phyloP scores from a whole-genome alignment of 2,113 vertebrate species.

The Dasyprocta punctata region DNA sequence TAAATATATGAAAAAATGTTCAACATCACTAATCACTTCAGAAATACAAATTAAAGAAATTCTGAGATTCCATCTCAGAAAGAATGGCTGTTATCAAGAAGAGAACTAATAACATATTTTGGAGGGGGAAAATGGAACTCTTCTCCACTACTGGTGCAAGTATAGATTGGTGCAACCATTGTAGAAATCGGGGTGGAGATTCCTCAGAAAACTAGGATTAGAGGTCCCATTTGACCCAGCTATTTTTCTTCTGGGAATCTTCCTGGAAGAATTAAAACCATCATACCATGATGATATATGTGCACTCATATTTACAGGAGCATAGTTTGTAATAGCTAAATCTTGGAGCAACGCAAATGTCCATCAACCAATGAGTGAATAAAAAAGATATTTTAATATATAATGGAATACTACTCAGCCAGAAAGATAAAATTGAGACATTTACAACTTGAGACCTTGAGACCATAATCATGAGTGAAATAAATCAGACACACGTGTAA shows the following conservation, averaged over 20 bases:
- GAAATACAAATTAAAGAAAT: background rate
- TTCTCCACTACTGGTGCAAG: too few relatives aligned
- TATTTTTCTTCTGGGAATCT: background rate
- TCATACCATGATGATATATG: background rate
- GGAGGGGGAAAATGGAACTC: too few relatives aligned
- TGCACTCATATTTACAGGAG: background rate
- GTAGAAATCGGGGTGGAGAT: background rate
- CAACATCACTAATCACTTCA: background rate
- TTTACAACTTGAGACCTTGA: background rate
- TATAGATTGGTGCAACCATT: background rate
- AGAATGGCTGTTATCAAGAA: background rate
- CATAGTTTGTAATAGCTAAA: background rate
- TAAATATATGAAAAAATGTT: background rate
- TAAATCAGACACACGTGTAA: background rate
- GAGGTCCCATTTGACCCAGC: background rate
- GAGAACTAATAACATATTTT: background rate
- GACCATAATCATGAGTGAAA: background rate
- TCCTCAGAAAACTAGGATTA: background rate
- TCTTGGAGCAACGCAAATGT: background rate
- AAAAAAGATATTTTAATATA: background rate
- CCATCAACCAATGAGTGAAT: background rate
- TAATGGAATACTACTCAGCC: too few relatives aligned
- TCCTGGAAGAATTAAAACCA: background rate
- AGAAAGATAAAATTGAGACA: background rate
- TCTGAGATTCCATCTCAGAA: background rate